Base-by-base conservation (phyloP, 2,888 invertebrate species). In the Andrena flavipes region DNA sequence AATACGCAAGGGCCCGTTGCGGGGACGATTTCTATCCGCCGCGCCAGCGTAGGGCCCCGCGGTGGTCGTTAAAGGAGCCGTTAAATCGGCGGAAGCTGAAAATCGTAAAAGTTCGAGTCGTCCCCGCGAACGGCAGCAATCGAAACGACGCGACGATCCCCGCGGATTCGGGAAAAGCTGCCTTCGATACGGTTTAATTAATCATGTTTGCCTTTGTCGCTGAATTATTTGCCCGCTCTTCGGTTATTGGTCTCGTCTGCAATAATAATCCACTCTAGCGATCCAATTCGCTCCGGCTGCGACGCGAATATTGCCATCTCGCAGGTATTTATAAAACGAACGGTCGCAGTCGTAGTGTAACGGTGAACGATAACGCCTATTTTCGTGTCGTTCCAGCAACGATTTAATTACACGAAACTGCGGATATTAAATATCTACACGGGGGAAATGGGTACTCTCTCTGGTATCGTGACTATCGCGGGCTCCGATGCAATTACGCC, bases 21-120 rank as follows among this genome's bases (percentile, higher is more conserved):
- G 49, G 48, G 54, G 67, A 62, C 60, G 67, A 35, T 51, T 56
- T 51, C 59, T 59, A 60, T 64, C 68, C 75, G 74, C 87, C 86
- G 90, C 91, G 90, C 90, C 88, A 90, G 91, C 84, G 33, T 85
- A 87, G 87, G 87, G 86, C 85, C 82, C 62, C 2, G 77, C 78
- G 35, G 68, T 5, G 90, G 86, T 92, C 92, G 92, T 93, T 93
- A 93, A 93, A 93, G 90, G 86, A 87, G 92, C 91, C 93, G 91
- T 93, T 93, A 93, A 93, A 93, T 93, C 93, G 91, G 88, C 87
- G 87, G 91, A 89, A 86, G 91, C 90, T 89, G 90, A 91, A 91
- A 92, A 92, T 92, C 92, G 90, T 92, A 91, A 92, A 92, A 91
- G 84, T 87, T 62, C n/a, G 7, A 6, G 56, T 54, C 56, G 30